Conservation (phyloP, 2,113 vertebrate genomes). For the Pluvialis apricaria region DNA sequence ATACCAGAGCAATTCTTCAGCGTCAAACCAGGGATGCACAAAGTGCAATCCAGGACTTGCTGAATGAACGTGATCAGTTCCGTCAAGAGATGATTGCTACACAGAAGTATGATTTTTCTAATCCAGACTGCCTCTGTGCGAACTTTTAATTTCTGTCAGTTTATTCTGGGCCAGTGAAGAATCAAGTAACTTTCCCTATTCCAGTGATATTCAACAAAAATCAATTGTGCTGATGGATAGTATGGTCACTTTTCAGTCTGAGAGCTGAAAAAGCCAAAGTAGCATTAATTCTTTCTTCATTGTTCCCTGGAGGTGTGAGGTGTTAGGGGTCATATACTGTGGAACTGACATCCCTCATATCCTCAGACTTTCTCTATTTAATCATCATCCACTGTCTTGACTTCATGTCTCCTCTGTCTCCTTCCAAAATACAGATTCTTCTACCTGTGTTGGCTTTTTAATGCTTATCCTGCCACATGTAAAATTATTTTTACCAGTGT, state of each 20-base stretch:
- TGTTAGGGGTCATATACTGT: not conserved
- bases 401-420: not conserved
- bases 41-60: slow-evolving; percentile 90
- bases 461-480: not conserved
- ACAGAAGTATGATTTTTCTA: slow-evolving; percentile 79
- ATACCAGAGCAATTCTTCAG: slow-evolving; percentile 83
- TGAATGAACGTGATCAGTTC: slow-evolving; percentile 89
- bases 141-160: not conserved
- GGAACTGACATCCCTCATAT: not conserved
- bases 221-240: not conserved
- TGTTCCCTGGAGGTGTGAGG: not conserved
- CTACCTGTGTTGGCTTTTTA: not conserved
- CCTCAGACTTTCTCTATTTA: not conserved
- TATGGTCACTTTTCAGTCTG: not conserved
- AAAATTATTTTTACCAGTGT: not conserved
- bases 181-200: not conserved
- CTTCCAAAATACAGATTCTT: not conserved
- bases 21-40: slow-evolving; percentile 90
- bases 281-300: not conserved
- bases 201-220: not conserved
- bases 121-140: not conserved
- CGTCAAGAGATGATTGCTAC: slow-evolving; percentile 87
- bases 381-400: not conserved
- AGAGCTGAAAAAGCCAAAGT: not conserved
- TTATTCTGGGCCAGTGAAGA: not conserved